Evolutionary conservation across 1,140 invertebrate genomes (phyloP), one percentile per base, ranked within the genome.

Genomic region (Wasmannia auropunctata): DNA sequence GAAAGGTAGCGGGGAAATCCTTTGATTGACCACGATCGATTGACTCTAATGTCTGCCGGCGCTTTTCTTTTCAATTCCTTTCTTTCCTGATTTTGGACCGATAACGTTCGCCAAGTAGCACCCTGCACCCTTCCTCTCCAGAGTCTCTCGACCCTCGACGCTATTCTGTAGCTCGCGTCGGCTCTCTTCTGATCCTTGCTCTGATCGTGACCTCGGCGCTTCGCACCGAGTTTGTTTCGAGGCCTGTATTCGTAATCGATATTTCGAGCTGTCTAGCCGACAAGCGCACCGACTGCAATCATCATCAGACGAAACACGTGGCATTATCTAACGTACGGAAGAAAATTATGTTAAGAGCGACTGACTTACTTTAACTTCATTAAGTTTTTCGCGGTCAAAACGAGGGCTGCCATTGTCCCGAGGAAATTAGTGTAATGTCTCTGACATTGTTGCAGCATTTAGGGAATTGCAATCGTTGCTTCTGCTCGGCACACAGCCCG

Each of bases 101-200:
- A 31, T 49, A 40, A 62, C n/a, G 37, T 77, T 70, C 40, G 16
- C 70, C 40, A 70, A 51, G 4, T 58, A 75, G 3, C 54, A 46
- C 49, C 63, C 77, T 28, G 22, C 51, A 4, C 37, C 56, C 88
- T 88, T 86, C 54, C 83, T 79, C 83, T 83, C 62, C 58, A 28
- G 56, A 49, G 43, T 72, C 77, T 88, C 88, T 63, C 88, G 83
- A 84, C 72, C 40, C 77, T 87, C 63, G 31, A 56, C 49, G 22
- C 14, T 63, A 80, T 70, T 90, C 70, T 88, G 31, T 62, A 75
- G 34, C 65, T 63, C 83, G 60, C 58, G 80, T 90, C 86, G 90
- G 90, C 90, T 91, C 90, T 91, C 90, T 91, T 91, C 90, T 91
- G 89, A 91, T 91, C 90, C 90, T 91, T 91, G 89, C 90, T 91